A percentile compares a stretch with the other conserved stretches of the same genome.
phyloP scores from a whole-genome alignment of 1,140 invertebrate species.

The Sarcophaga bullata region DNA sequence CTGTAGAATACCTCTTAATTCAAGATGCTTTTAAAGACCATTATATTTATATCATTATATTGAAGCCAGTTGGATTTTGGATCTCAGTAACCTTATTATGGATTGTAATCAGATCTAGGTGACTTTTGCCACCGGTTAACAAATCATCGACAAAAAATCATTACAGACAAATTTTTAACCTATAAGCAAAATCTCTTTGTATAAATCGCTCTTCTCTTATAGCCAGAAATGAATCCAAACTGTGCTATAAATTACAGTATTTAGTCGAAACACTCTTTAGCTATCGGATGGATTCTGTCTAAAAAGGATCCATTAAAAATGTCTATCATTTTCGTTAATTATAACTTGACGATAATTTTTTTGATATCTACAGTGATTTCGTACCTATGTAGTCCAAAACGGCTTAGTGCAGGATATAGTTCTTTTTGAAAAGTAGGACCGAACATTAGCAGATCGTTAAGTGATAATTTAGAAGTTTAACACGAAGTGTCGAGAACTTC shows the following conservation, averaged over 20 bases:
- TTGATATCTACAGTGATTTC: no score
- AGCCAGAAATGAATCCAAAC: slow-evolving; percentile 52
- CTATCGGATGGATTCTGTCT: slow-evolving; percentile 46
- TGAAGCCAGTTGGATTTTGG: slow-evolving; percentile 47
- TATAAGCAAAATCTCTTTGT: slow-evolving; percentile 48
- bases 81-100: slow-evolving; percentile 24
- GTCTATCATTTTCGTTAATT: slow-evolving; percentile 38
- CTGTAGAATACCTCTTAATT: no score
- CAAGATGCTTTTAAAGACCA: slow-evolving; percentile 61
- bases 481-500: slow-evolving; percentile 54
- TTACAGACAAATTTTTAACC: slow-evolving; percentile 51
- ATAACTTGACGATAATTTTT: slow-evolving; percentile 56
- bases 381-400: slow-evolving; percentile 62
- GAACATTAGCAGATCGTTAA: slow-evolving; percentile 58
- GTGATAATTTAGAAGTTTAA: slow-evolving; percentile 48
- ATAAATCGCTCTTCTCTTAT: slow-evolving; percentile 49
- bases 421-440: slow-evolving; percentile 56
- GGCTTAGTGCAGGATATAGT: slow-evolving; percentile 59
- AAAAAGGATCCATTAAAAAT: background rate
- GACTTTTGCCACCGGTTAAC: slow-evolving; percentile 46
- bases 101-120: background rate
- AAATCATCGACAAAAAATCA: slow-evolving; percentile 65
- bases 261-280: slow-evolving; percentile 52
- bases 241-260: slow-evolving; percentile 60
- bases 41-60: slow-evolving; percentile 64